Evolutionary conservation across 2,797 vertebrate genomes (phyloP).

Genomic region (Intellagama lesueurii): DNA sequence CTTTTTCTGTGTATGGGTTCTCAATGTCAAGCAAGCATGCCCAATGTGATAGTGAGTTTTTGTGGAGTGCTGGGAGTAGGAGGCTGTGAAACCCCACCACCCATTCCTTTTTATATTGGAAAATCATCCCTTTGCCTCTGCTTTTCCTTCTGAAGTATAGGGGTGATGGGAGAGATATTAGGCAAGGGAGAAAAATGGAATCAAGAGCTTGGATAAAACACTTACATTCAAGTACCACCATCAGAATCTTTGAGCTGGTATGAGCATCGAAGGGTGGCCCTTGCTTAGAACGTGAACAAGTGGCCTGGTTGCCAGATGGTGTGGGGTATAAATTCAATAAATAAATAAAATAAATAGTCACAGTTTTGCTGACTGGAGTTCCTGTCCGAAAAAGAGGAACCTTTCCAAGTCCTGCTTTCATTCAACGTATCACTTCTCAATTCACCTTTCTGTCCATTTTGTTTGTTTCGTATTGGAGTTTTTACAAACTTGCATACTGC

Average conservation of each 20-base stretch:
- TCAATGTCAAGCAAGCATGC: background rate
- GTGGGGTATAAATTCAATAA: too few species aligned
- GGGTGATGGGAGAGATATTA: background rate
- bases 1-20: background rate
- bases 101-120: background rate
- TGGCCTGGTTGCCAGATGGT: too few species aligned
- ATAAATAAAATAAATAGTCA: too few species aligned
- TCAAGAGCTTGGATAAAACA: too few species aligned
- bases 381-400: too few species aligned
- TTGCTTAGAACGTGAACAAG: too few species aligned
- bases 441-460: background rate
- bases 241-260: too few species aligned
- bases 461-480: background rate
- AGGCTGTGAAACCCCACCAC: background rate
- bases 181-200: background rate
- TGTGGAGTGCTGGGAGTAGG: background rate
- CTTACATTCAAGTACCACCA: too few species aligned
- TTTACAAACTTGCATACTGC: too few species aligned
- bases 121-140: background rate
- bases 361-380: too few species aligned
- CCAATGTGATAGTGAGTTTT: background rate
- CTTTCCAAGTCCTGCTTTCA: background rate
- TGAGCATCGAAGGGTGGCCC: too few species aligned
- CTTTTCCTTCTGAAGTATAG: too few species aligned
- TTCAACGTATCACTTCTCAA: background rate